These are phyloP conservation scores for Apodemia duryi DNA, from an alignment of 2,888 invertebrate species.

Conservation along the genomic window DNA sequence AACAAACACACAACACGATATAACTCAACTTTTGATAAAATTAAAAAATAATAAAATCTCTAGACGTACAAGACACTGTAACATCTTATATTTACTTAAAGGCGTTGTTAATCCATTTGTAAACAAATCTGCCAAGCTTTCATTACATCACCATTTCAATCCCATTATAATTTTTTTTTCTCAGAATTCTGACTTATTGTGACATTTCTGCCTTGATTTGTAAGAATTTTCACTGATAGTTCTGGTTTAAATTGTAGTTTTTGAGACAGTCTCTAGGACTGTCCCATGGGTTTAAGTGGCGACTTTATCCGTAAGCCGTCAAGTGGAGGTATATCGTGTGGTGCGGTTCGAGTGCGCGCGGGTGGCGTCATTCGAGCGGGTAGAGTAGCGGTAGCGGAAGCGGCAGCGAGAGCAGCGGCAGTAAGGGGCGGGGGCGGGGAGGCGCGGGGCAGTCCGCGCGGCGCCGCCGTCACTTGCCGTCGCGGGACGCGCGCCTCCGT, in stretches of 20 bases:
- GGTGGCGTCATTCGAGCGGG: conserved; percentile 35
- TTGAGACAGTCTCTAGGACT: no score
- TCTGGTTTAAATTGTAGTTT: no score
- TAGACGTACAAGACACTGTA: background rate
- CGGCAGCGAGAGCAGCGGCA: conserved; percentile 31
- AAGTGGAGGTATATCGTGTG: conserved; percentile 2
- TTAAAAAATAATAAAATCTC: background rate
- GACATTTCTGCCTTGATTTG: no score
- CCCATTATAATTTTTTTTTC: no score
- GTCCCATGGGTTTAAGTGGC: no score
- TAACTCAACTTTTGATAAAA: conserved; percentile 4
- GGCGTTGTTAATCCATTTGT: background rate
- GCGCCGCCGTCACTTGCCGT: conserved; percentile 86
- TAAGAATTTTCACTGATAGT: no score
- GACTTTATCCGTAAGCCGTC: no score
- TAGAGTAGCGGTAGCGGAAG: conserved; percentile 37
- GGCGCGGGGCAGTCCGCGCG: conserved; percentile 69
- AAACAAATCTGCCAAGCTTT: background rate
- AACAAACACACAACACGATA: conserved; percentile 1
- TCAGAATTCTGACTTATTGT: no score
- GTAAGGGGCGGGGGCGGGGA: conserved; percentile 33
- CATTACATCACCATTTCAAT: no score
- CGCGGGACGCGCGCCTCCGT: conserved; percentile 83
- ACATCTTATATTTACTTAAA: no score
- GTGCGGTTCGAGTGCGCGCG: conserved; percentile 13